phyloP scores from a whole-genome alignment of 2,797 vertebrate species.

The Anabacerthia variegaticeps region DNA sequence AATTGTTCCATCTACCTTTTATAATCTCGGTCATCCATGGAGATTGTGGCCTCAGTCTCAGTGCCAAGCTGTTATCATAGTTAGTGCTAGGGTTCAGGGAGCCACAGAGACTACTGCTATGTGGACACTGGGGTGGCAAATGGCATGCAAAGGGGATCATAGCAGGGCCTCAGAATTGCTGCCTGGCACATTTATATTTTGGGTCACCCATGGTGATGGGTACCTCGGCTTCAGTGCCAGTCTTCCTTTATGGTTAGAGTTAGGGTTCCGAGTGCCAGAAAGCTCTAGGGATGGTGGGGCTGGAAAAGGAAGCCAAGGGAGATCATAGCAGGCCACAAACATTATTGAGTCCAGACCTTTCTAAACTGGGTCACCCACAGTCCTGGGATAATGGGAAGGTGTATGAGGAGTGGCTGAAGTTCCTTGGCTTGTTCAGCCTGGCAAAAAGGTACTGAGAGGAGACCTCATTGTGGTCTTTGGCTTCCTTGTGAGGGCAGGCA shows the following conservation, averaged over 20 bases:
- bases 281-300: neutral
- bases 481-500: accelerated
- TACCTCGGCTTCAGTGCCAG: neutral
- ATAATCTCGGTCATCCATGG: neutral
- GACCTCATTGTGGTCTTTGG: too few relatives aligned
- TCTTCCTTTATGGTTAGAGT: neutral
- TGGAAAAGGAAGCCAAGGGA: neutral
- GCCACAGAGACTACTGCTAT: neutral
- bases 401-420: neutral
- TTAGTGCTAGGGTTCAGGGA: neutral
- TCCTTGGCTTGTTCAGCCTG: neutral
- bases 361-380: neutral
- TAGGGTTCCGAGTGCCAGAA: neutral
- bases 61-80: neutral
- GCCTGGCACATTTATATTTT: neutral
- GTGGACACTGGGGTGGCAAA: neutral
- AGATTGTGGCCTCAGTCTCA: neutral
- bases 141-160: neutral
- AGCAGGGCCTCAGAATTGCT: neutral
- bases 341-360: neutral
- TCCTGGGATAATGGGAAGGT: neutral
- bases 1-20: neutral
- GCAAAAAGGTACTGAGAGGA: neutral
- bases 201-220: too few relatives aligned
- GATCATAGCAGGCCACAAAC: neutral